These are phyloP conservation scores for Solenopsis invicta DNA, from an alignment of 1,140 invertebrate genomes.

Conservation along the genomic window DNA sequence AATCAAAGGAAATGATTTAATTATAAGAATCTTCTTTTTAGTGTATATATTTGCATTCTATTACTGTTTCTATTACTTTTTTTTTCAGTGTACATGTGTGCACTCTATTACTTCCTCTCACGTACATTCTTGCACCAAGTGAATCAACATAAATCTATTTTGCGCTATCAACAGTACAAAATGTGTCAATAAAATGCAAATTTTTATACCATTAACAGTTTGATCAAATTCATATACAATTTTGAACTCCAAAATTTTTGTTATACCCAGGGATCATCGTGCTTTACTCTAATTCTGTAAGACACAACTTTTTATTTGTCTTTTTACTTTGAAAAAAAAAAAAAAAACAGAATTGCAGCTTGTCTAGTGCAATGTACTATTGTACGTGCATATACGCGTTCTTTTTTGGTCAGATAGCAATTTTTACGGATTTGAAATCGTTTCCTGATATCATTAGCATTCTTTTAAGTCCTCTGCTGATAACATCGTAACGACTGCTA, in stretches of 20 bases:
- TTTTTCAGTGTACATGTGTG: not conserved
- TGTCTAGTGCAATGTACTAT: not conserved
- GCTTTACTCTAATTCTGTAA: not conserved
- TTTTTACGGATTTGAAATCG: constrained; percentile 19
- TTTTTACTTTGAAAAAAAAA: not conserved
- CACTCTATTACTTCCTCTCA: not conserved
- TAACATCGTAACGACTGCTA: constrained; percentile 5
- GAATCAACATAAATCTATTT: not conserved
- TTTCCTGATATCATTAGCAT: constrained; percentile 39
- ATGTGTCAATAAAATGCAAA: not conserved
- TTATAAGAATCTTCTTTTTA: no score
- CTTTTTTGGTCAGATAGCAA: not conserved
- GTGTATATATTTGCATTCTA: no score
- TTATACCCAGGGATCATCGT: not conserved
- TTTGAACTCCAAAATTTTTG: not conserved
- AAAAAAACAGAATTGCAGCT: not conserved
- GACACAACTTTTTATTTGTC: not conserved
- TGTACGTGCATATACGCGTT: not conserved
- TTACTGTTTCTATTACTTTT: no score
- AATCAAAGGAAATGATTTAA: no score
- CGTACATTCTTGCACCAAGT: not conserved
- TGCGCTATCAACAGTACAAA: not conserved
- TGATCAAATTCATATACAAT: not conserved
- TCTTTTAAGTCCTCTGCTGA: constrained; percentile 3
- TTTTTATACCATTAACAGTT: not conserved